A percentile compares a stretch with the other conserved stretches of the same genome.
Conservation (phyloP, 92 coral and sea anemone genomes). For the Isaurus tuberculatus region DNA sequence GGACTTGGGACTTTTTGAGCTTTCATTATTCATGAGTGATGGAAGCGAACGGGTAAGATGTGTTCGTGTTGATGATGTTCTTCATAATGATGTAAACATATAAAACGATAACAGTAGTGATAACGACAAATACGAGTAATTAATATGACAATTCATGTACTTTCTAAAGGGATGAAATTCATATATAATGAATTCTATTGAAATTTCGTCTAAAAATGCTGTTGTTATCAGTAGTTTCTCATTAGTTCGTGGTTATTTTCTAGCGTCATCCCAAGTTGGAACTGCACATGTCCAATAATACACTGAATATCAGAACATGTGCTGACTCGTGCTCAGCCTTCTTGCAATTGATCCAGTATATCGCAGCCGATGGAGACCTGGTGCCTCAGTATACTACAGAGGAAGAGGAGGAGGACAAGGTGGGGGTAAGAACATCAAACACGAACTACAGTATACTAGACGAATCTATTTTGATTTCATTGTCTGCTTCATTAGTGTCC, state of each 20-base stretch:
- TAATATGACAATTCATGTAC: background rate
- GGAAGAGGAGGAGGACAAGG: slow-evolving; percentile 54
- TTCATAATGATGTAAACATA: background rate
- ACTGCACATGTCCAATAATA: slow-evolving; percentile 95
- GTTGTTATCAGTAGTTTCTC: background rate
- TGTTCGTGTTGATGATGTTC: background rate
- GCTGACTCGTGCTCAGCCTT: slow-evolving; percentile 98
- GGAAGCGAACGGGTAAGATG: slow-evolving; percentile 80
- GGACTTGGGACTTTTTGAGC: slow-evolving; percentile 94
- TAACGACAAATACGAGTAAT: background rate
- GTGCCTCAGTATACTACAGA: slow-evolving; percentile 77
- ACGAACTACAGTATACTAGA: no score
- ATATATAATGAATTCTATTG: no score
- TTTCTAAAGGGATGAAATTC: no score
- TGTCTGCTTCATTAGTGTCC: no score
- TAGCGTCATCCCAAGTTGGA: slow-evolving; percentile 87
- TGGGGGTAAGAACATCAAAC: slow-evolving; percentile 43
- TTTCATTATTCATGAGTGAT: slow-evolving; percentile 85
- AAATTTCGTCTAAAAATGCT: background rate
- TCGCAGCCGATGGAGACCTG: slow-evolving; percentile 96
- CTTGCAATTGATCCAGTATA: slow-evolving; percentile 91
- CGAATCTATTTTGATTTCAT: no score
- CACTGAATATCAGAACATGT: slow-evolving; percentile 88
- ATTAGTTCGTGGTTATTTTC: background rate
- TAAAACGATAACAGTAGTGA: background rate